Conservation (phyloP, 2,113 vertebrate genomes). For the Poecile atricapillus region DNA sequence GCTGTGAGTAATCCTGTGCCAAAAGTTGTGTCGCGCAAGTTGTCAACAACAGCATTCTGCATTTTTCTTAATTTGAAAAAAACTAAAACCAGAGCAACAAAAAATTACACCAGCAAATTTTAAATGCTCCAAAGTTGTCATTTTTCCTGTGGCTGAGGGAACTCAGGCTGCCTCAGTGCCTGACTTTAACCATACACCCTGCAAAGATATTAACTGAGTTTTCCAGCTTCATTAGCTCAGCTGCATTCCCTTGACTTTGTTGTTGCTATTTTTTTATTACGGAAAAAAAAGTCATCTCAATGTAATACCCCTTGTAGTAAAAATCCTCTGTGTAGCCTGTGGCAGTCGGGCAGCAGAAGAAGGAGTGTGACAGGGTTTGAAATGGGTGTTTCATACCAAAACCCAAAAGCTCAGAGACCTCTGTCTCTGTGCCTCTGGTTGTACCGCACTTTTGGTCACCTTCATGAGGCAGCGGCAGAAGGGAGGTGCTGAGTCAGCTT, state of each 20-base stretch:
- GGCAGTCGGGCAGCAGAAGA: rapidly evolving
- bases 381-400: neutral
- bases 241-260: neutral
- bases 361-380: neutral
- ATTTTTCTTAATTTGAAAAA: neutral
- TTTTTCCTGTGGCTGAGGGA: neutral
- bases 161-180: neutral
- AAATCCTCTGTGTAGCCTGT: neutral
- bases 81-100: neutral
- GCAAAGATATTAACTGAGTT: neutral
- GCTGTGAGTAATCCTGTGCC: neutral
- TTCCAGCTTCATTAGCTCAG: neutral
- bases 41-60: neutral
- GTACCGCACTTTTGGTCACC: neutral
- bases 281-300: neutral
- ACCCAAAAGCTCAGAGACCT: neutral
- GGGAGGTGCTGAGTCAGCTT: neutral
- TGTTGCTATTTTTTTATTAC: neutral
- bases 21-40: neutral
- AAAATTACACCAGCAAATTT: neutral
- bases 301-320: neutral
- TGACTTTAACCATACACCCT: neutral
- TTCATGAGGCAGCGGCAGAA: rapidly evolving
- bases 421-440: neutral
- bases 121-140: neutral